These are phyloP conservation scores for Solenodon paradoxus DNA, from an alignment of 2,113 vertebrate species.

Conservation along the genomic window DNA sequence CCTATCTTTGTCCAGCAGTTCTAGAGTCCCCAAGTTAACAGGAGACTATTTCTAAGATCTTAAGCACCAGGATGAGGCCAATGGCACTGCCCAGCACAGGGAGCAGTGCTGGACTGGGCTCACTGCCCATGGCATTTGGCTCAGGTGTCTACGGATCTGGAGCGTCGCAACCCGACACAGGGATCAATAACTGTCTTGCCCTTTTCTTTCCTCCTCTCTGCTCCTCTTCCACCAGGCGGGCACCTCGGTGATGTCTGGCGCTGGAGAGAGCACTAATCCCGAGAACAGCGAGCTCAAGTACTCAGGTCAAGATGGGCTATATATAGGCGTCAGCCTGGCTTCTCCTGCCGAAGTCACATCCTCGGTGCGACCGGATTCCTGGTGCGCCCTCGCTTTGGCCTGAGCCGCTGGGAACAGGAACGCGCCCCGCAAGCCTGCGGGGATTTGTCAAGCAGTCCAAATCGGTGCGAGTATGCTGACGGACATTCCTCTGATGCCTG, in stretches of 20 bases:
- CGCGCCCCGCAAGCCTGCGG: neutral
- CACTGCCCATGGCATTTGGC: neutral
- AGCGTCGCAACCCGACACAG: neutral
- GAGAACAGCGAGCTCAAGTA: conserved; percentile 90
- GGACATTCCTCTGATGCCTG: conserved; percentile 71
- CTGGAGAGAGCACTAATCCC: conserved; percentile 87
- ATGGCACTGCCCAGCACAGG: fast-evolving
- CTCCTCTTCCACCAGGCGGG: conserved; percentile 82
- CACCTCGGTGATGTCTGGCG: conserved; percentile 88
- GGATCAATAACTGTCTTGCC: neutral
- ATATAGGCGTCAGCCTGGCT: conserved; percentile 91
- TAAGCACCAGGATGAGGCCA: fast-evolving
- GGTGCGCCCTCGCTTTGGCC: conserved; percentile 95
- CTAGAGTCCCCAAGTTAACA: neutral
- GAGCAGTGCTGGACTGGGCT: neutral
- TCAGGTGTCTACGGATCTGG: neutral
- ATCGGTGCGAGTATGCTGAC: conserved; percentile 64
- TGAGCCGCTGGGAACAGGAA: conserved; percentile 80
- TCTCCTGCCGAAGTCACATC: conserved; percentile 90
- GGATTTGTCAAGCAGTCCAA: neutral
- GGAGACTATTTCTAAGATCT: neutral
- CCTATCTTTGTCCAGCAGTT: neutral
- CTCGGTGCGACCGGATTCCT: conserved; percentile 92
- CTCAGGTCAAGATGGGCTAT: conserved; percentile 92
- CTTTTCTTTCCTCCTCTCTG: neutral